Base-by-base conservation (phyloP, 1,140 invertebrate genomes). In the Bombus sibiricus region DNA sequence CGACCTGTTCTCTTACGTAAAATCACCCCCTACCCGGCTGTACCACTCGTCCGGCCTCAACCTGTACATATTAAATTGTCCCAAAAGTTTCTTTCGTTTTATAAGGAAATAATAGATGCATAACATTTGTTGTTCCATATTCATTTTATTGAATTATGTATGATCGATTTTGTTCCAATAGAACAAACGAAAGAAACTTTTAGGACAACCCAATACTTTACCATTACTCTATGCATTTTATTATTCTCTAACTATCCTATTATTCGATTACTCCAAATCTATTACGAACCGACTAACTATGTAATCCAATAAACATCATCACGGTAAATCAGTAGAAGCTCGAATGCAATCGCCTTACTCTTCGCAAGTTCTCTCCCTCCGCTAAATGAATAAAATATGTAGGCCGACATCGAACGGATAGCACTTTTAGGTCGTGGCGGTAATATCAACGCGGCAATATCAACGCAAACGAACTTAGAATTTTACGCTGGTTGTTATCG, bases 351-450 rank as follows among this genome's bases (percentile, higher is more conserved):
- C 59, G 18, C 57, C 28, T 62, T 62, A 62, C 28, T 62, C 59
- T 28, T n/a, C 59, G 28, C 59, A n/a, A 62, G 12, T 62, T n/a
- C 28, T n/a, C 28, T 62, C 28, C 28, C 59, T 62, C 28, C 28
- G 59, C 28, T 62, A 62, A 62, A 62, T 62, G 59, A 62, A 62
- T 62, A 62, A 62, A 62, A 62, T 62, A 62, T 62, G 59, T 62
- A 62, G 59, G 59, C 59, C 59, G 59, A n/a, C 28, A 62, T 62
- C 59, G 59, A 62, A n/a, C 59, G 28, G 10, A n/a, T 53, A n/a
- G 3, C 12, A 62, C 59, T 62, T 62, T 62, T n/a, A 62, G 59
- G 59, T 62, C 59, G 57, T 28, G 25, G 9, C 57, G 25, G 22
- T 59, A 28, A 59, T 59, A 59, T 59, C 57, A 59, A 28, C 25